Evolutionary conservation across 2,113 vertebrate species (phyloP), one percentile per base, ranked within the genome.

Genomic region (Tenrec ecaudatus): DNA sequence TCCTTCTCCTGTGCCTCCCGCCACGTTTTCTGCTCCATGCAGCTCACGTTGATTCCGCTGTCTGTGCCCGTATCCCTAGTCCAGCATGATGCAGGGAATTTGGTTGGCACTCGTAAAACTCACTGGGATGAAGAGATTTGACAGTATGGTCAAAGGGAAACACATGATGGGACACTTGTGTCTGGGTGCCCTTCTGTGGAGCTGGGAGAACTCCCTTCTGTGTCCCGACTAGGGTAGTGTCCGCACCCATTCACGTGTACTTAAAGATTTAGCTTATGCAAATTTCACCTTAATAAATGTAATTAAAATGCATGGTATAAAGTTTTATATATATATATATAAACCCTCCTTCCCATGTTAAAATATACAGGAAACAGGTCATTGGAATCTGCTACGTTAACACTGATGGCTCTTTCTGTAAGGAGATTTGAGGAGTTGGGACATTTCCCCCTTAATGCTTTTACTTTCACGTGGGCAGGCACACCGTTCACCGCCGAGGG

Each of bases 21-120:
- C 31, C 27, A 7, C 2, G 3, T 25, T 12, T 1, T 27, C 2
- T 10, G 79, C 57, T 22, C 17, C 16, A 2, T 1, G 33, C 11
- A 16, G 31, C 69, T 16, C 38, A 16, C 11, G 0, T 0, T 1
- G 68, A 16, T 0, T 8, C 80, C 10, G 5, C 4, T 29, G 20
- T 12, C 33, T 16, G 36, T 62, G 7, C 6, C 80, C 15, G 3
- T 36, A 3, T 64, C 11, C 31, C 57, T 3, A 3, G 29, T 6
- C 9, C 17, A 23, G 88, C 20, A 0, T 5, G 11, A 36, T 8
- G 23, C n/a, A 23, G 14, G 38, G 69, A 23, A 29, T 23, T 75
- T 33, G 4, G 58, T 2, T 31, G 71, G 58, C 31, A 14, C 40
- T 64, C 31, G 0, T 3, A 17, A 71, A 14, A 40, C 5, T 16